These are phyloP conservation scores for Drosophila biarmipes DNA, from an alignment of 1,140 invertebrate genomes.

Conservation along the genomic window DNA sequence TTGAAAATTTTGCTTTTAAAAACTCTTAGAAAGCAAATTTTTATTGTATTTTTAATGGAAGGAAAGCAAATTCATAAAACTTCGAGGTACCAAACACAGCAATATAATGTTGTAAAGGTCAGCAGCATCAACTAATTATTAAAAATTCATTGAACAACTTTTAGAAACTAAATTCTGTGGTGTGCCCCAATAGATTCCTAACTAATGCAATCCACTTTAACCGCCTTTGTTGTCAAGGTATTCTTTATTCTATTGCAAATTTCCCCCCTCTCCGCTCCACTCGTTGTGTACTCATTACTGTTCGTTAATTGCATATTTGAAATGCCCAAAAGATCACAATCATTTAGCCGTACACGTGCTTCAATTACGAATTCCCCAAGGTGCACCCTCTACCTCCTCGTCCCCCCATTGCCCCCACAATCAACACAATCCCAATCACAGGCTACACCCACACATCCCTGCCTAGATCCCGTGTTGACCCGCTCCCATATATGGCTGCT, in stretches of 20 bases:
- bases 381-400: conserved; percentile 13
- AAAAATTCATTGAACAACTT: no score
- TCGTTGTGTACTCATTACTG: conserved; percentile 48
- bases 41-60: no score
- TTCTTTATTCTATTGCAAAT: neutral
- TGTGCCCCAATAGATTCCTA: neutral
- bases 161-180: neutral
- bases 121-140: no score
- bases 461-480: conserved; percentile 35
- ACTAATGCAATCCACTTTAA: conserved; percentile 26
- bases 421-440: conserved; percentile 14
- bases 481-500: conserved; percentile 16
- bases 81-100: no score
- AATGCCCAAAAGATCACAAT: conserved; percentile 69
- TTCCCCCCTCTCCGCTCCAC: neutral
- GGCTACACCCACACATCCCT: conserved; percentile 6
- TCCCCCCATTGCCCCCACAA: conserved; percentile 1
- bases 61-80: no score
- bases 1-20: no score
- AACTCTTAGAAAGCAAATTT: no score
- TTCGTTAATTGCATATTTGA: conserved; percentile 60
- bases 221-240: conserved; percentile 15
- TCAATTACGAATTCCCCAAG: conserved; percentile 70
- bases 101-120: no score
- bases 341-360: conserved; percentile 69